Evolutionary conservation across 2,797 vertebrate species (phyloP).

Genomic region (Pangasius sanitwongsei): DNA sequence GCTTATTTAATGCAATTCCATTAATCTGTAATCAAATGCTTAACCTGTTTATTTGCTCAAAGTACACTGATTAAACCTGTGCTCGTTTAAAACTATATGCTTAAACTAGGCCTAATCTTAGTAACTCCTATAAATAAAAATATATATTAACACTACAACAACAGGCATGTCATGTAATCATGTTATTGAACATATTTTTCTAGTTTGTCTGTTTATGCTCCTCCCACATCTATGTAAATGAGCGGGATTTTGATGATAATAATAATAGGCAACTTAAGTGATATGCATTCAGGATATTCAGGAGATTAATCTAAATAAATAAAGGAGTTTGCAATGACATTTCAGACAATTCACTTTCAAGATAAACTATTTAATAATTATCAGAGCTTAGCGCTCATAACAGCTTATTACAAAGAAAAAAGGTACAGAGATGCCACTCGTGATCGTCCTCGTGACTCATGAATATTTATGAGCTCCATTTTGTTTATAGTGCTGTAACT

Average conservation of each 20-base stretch:
- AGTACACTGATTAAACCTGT: neutral
- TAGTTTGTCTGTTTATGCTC: neutral
- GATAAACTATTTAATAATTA: neutral
- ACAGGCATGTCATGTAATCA: neutral
- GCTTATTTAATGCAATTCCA: neutral
- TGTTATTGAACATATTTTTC: neutral
- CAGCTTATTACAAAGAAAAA: neutral
- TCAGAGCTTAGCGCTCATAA: neutral
- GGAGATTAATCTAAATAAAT: neutral
- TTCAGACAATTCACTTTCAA: neutral
- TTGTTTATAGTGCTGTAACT: neutral
- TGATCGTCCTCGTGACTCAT: neutral
- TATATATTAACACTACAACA: neutral
- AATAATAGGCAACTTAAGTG: neutral
- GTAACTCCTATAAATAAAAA: neutral
- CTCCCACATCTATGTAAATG: neutral
- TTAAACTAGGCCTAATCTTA: neutral
- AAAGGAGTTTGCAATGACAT: neutral
- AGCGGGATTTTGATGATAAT: neutral
- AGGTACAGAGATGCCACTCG: neutral
- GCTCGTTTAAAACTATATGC: neutral
- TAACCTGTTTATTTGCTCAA: too few relatives aligned
- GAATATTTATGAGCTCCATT: neutral
- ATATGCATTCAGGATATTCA: neutral
- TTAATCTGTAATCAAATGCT: neutral